A percentile compares a stretch with the other conserved stretches of the same genome.
phyloP scores from a whole-genome alignment of 2,888 invertebrate genomes.

The Copidosoma aretas region DNA sequence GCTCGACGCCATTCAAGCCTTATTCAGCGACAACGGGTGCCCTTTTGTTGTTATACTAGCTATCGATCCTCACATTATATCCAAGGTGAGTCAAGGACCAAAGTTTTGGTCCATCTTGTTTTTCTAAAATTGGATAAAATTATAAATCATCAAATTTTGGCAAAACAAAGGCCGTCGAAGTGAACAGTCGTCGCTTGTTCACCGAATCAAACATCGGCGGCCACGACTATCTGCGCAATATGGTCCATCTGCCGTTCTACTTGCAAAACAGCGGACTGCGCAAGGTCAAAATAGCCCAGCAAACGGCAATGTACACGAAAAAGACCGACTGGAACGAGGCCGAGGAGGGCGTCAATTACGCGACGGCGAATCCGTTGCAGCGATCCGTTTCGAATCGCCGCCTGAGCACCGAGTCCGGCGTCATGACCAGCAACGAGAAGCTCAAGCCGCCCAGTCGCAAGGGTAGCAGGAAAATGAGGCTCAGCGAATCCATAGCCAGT shows the following conservation, averaged over 20 bases:
- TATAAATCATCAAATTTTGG: background rate
- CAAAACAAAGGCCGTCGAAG: conserved; percentile 78
- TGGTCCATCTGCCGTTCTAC: conserved; percentile 98
- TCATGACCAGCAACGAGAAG: conserved; percentile 85
- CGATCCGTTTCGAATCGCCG: conserved; percentile 74
- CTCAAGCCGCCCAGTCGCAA: conserved; percentile 68
- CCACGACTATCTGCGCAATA: conserved; percentile 91
- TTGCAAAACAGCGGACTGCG: conserved; percentile 95
- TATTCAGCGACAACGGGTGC: conserved; percentile 91
- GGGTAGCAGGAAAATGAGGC: conserved; percentile 76
- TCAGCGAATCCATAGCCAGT: conserved; percentile 89
- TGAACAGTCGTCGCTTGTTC: conserved; percentile 85
- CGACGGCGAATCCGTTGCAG: conserved; percentile 63
- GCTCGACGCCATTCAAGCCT: conserved; percentile 91
- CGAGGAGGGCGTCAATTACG: conserved; percentile 65
- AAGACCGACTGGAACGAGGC: conserved; percentile 63
- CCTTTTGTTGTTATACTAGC: conserved; percentile 96
- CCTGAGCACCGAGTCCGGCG: conserved; percentile 79
- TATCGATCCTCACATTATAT: conserved; percentile 98
- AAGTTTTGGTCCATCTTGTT: too few species aligned
- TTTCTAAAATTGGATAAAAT: background rate
- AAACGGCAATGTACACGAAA: conserved; percentile 69
- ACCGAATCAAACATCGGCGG: conserved; percentile 93
- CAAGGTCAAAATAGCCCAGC: conserved; percentile 86
- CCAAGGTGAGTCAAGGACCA: conserved; percentile 73